These are phyloP conservation scores for Aegotheles bennettii DNA, from an alignment of 2,113 vertebrate genomes.

Conservation along the genomic window DNA sequence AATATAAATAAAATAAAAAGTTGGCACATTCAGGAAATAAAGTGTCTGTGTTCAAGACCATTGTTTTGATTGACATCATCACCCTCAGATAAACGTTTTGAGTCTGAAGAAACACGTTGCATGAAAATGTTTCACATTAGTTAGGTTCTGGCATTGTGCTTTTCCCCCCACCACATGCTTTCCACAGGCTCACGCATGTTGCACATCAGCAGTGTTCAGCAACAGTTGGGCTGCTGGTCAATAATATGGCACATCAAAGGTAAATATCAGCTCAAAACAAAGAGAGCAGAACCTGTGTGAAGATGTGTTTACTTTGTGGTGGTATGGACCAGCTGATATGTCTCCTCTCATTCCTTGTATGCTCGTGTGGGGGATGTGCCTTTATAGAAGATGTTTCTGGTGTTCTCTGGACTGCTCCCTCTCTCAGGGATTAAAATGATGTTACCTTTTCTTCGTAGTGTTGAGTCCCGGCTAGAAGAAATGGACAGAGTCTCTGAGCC, in stretches of 20 bases:
- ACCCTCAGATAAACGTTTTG: constrained; percentile 32
- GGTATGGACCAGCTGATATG: not conserved
- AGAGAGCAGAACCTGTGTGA: constrained; percentile 58
- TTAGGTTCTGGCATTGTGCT: constrained; percentile 76
- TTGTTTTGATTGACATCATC: constrained; percentile 38
- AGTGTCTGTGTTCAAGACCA: constrained; percentile 57
- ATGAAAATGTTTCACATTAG: constrained; percentile 53
- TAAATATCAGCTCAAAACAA: constrained; percentile 27
- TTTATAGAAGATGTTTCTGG: constrained; percentile 98
- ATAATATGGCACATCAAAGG: constrained; percentile 52
- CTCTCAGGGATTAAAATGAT: constrained; percentile 94
- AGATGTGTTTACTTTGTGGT: constrained; percentile 14
- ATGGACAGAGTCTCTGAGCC: constrained; percentile 87
- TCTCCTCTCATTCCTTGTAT: constrained; percentile 83
- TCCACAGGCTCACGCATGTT: constrained; percentile 45
- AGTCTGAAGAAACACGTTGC: constrained; percentile 51
- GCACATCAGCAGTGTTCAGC: constrained; percentile 31
- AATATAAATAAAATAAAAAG: constrained; percentile 63
- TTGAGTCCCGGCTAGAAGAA: constrained; percentile 90
- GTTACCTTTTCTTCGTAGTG: constrained; percentile 89
- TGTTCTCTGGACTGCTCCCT: constrained; percentile 91
- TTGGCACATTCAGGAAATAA: constrained; percentile 79
- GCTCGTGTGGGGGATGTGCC: constrained; percentile 88
- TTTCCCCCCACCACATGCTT: constrained; percentile 61
- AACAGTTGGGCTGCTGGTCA: constrained; percentile 32